Evolutionary conservation across 2,797 vertebrate species (phyloP).

Genomic region (Rachycentron canadum): DNA sequence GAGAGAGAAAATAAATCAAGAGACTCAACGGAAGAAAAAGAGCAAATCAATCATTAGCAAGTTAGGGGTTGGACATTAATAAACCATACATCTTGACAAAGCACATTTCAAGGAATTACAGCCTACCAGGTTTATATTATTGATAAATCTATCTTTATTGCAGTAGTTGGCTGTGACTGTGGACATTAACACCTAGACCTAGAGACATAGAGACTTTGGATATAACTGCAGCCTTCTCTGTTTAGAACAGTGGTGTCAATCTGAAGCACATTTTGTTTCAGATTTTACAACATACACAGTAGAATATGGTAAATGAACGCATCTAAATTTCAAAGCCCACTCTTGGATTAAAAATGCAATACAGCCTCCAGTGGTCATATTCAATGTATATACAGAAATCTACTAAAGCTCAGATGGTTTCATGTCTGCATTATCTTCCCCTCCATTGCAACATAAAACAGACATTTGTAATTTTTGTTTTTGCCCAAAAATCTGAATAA

Average conservation of each 20-base stretch:
- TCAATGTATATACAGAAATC: not conserved
- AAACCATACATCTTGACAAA: not conserved
- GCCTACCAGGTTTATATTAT: not conserved
- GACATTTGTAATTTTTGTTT: not conserved
- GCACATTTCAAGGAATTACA: not conserved
- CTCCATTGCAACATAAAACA: not conserved
- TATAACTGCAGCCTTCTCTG: too few species aligned
- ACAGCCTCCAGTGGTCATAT: too few species aligned
- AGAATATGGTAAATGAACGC: not conserved
- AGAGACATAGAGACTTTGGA: too few species aligned
- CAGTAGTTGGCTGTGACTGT: too few species aligned
- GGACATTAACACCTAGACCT: too few species aligned
- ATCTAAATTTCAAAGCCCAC: not conserved
- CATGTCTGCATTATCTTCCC: not conserved
- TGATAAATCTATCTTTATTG: not conserved
- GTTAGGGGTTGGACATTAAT: not conserved
- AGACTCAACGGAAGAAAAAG: slow-evolving; percentile 13
- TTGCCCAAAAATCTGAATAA: not conserved
- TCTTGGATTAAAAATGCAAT: not conserved
- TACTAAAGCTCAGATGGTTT: not conserved
- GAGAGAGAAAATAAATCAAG: slow-evolving; percentile 13
- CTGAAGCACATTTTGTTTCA: too few species aligned
- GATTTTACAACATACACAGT: too few species aligned
- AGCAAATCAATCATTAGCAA: slow-evolving; percentile 8
- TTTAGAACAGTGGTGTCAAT: too few species aligned